Base-by-base conservation (phyloP, 92 coral and sea anemone genomes). In the Chrysogorgia sp. region DNA sequence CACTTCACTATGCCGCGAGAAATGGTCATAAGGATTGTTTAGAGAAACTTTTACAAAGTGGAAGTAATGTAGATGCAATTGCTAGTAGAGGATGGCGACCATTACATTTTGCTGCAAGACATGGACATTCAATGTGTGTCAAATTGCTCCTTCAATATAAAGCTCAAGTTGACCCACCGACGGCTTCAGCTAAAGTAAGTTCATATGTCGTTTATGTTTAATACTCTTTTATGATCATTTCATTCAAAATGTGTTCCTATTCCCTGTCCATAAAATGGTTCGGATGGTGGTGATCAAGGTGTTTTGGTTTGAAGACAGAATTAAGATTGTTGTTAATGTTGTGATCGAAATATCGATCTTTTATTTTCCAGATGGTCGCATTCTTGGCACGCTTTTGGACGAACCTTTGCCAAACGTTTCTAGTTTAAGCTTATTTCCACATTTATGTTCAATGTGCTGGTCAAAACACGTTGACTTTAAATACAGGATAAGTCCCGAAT, bases 81-180 rank as follows among this genome's bases (percentile, higher is more conserved):
- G 99, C 99, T 68, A 89, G 88, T 71, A 97, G 99, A 58, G 99
- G 99, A 57, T 96, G 99, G 99, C 88, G 96, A 63, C 91, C 99
- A 62, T 81, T 96, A 49, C 99, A 96, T 61, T 90, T 92, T 58
- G 97, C 99, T 47, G 99, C 92, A 43, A 90, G 97, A 30, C 99
- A 96, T 75, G 99, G 97, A 76, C 99, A 96, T 81, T 89, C 96
- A 56, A 78, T 67, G 81, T 96, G 99, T 72, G 99, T 96, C 62
- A 90, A 96, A 65, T 89, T 96, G 49, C 88, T 96, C 28, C 91
- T 96, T 3, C 71, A 74, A 68, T 96, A 85, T 77, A 86, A 84
- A 77, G 99, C 99, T 21, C 96, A 92, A 86, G 99, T 96, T 33
- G 99, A 96, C 50, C 99, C 99, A 12, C 99, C 99, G 61, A 88